These are phyloP conservation scores for Microcaecilia unicolor DNA, from an alignment of 2,797 vertebrate genomes.

Conservation along the genomic window DNA sequence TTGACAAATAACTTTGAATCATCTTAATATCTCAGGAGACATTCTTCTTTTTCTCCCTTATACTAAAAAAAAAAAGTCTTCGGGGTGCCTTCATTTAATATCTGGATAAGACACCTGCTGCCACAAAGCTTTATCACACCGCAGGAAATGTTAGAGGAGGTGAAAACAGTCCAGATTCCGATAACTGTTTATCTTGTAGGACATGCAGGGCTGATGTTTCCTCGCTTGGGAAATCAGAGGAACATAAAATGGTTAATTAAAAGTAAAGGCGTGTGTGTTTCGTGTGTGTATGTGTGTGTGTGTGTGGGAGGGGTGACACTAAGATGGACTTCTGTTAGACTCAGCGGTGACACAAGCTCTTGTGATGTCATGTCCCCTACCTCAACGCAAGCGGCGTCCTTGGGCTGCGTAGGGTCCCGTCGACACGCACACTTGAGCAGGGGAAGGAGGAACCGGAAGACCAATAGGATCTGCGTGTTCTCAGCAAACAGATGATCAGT, in stretches of 20 bases:
- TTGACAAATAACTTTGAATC: conserved; percentile 47
- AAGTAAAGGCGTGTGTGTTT: too few relatives aligned
- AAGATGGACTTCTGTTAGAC: too few relatives aligned
- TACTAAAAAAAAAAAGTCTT: conserved; percentile 46
- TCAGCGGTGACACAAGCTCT: too few relatives aligned
- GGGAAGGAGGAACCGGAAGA: too few relatives aligned
- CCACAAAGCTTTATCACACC: conserved; percentile 52
- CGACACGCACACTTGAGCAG: too few relatives aligned
- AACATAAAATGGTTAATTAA: conserved; percentile 38
- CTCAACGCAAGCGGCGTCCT: too few relatives aligned
- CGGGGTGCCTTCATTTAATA: conserved; percentile 59
- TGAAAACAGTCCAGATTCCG: conserved; percentile 59
- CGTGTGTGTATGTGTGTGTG: too few relatives aligned
- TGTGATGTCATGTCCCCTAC: too few relatives aligned
- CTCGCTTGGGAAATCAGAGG: conserved; percentile 40
- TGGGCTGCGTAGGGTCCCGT: too few relatives aligned
- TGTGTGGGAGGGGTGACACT: too few relatives aligned
- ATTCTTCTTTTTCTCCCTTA: conserved; percentile 14
- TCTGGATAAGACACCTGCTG: conserved; percentile 58
- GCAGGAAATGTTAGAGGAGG: conserved; percentile 49
- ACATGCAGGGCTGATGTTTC: conserved; percentile 63
- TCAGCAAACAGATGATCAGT: too few relatives aligned
- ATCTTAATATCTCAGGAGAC: conserved; percentile 41
- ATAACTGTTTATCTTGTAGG: conserved; percentile 67
- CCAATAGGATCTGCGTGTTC: too few relatives aligned